phyloP scores from a whole-genome alignment of 2,797 vertebrate species.

The Pseudochirops cupreus region DNA sequence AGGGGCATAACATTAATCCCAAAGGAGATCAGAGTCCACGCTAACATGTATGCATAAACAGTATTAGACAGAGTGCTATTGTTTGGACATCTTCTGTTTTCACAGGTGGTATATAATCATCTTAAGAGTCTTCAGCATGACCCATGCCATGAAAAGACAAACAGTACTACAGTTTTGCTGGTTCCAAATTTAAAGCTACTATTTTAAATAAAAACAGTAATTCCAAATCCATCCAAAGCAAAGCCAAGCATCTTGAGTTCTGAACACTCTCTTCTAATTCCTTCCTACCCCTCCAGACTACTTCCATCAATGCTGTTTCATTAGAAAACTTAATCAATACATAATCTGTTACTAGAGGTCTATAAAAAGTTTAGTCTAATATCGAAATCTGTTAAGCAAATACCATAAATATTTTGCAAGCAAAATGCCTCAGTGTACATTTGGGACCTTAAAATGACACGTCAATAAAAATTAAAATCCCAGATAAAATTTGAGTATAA shows the following conservation, averaged over 20 bases:
- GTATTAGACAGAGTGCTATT: conserved; percentile 64
- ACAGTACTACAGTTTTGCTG: conserved; percentile 68
- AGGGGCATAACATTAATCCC: conserved; percentile 48
- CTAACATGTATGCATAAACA: conserved; percentile 49
- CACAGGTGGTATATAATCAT: conserved; percentile 69
- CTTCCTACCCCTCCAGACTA: conserved; percentile 41
- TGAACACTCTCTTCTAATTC: not conserved
- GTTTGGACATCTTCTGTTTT: conserved; percentile 76
- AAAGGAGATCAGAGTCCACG: conserved; percentile 39
- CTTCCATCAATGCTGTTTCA: conserved; percentile 54
- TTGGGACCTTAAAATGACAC: conserved; percentile 57
- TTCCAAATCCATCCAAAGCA: conserved; percentile 63
- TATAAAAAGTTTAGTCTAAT: conserved; percentile 49
- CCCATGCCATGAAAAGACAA: conserved; percentile 68
- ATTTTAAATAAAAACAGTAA: conserved; percentile 72
- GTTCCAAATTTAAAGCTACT: conserved; percentile 62
- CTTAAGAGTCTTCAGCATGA: conserved; percentile 72
- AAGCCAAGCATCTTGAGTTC: conserved; percentile 60
- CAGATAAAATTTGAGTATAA: conserved; percentile 24
- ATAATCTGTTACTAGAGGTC: conserved; percentile 70
- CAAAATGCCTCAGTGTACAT: conserved; percentile 27
- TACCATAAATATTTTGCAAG: conserved; percentile 58
- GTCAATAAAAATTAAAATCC: conserved; percentile 27
- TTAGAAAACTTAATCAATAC: conserved; percentile 73
- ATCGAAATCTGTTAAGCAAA: conserved; percentile 60